Conservation (phyloP, 2,888 invertebrate genomes). For the Acanthosepion pharaonis region DNA sequence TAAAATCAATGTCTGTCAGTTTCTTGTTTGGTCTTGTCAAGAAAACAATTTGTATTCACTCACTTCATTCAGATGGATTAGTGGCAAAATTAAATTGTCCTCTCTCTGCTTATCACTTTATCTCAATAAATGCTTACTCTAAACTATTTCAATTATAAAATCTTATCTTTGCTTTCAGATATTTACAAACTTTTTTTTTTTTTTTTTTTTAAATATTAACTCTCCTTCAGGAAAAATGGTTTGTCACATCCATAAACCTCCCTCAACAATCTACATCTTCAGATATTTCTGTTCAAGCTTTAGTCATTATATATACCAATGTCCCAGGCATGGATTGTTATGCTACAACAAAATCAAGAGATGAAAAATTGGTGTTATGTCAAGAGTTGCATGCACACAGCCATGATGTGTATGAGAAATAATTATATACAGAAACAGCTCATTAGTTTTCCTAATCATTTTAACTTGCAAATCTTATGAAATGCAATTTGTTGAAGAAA, state of each 20-base stretch:
- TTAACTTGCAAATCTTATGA: too few species aligned
- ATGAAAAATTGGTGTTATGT: not conserved
- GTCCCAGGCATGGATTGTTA: not conserved
- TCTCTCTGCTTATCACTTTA: not conserved
- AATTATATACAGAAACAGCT: not conserved
- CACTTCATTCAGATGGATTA: constrained; percentile 1
- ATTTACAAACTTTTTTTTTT: not conserved
- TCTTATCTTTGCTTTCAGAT: not conserved
- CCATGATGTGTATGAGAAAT: not conserved
- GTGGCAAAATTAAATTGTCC: not conserved
- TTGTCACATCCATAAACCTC: too few species aligned
- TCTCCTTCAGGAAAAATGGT: not conserved
- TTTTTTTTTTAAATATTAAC: not conserved
- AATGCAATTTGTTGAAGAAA: not conserved
- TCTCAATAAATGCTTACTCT: not conserved
- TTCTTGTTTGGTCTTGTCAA: not conserved
- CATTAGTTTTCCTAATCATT: too few species aligned
- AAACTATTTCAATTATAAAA: not conserved
- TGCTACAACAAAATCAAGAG: not conserved
- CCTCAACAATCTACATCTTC: too few species aligned
- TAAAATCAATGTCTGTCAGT: not conserved
- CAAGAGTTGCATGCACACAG: not conserved
- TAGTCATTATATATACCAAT: not conserved
- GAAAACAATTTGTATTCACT: not conserved
- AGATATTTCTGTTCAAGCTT: not conserved